These are phyloP conservation scores for Prolemur simus DNA, from an alignment of 2,113 vertebrate genomes.

Conservation along the genomic window DNA sequence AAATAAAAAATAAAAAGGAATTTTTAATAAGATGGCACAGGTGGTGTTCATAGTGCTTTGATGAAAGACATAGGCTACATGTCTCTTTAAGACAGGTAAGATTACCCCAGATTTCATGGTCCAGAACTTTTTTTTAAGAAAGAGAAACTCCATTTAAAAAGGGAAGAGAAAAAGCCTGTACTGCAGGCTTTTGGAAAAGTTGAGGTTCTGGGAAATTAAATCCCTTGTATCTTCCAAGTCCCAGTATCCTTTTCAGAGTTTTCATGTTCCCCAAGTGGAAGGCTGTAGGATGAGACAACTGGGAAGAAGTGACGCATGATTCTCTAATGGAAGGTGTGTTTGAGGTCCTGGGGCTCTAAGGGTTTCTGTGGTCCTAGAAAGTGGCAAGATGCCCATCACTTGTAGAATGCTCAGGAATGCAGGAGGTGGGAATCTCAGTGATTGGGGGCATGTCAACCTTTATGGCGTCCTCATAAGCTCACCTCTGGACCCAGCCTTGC, in stretches of 20 bases:
- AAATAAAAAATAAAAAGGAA: background rate
- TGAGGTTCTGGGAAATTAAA: constrained; percentile 10
- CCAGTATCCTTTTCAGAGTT: background rate
- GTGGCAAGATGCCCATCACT: background rate
- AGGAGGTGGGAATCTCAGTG: constrained; percentile 35
- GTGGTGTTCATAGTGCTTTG: background rate
- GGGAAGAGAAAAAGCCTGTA: background rate
- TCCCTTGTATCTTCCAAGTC: background rate
- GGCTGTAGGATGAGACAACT: background rate
- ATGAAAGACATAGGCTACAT: background rate
- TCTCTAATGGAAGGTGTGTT: background rate
- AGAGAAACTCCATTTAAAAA: background rate
- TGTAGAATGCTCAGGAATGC: background rate
- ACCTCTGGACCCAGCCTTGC: background rate
- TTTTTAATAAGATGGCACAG: background rate
- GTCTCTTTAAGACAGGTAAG: background rate
- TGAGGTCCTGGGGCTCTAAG: background rate
- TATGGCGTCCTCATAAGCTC: background rate
- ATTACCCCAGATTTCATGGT: background rate
- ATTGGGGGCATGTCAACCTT: constrained; percentile 64
- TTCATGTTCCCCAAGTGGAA: background rate
- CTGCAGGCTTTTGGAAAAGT: background rate
- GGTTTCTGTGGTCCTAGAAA: background rate
- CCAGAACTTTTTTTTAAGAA: background rate
- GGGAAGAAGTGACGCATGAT: background rate